Evolutionary conservation across 2,888 invertebrate species (phyloP), one percentile per base, ranked within the genome.

Genomic region (Adelognathus sp.): DNA sequence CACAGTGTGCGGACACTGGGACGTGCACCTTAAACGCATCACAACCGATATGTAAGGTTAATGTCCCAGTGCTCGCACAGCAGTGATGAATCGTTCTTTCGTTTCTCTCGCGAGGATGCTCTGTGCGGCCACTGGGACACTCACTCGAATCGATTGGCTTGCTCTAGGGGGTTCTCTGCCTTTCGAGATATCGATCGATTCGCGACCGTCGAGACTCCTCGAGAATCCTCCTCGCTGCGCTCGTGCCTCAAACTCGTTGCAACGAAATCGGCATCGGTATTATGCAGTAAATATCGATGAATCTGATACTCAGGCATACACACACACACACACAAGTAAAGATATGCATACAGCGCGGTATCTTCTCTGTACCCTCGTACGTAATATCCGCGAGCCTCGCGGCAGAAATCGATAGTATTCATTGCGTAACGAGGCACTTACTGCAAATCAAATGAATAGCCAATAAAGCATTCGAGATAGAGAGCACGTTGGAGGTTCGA

Each of bases 361-460:
- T n/a, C 50, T 50, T 21, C 50, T 9, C 21, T 50, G 50, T 14
- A 39, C 31, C 50, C 50, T n/a, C 50, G 24, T 50, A 50, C 50
- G 50, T 50, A 50, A 50, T 50, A 50, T n/a, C 50, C 24, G 21
- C 24, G 50, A 24, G 24, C 50, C 50, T 83, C 77, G 80, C 69
- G 82, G 83, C 82, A 82, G 85, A 83, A 87, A 87, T 82, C 86
- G 86, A 88, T 87, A 86, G 84, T 85, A 86, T 86, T 84, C 88
- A 84, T 87, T 85, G 86, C 87, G 87, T 87, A 86, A 88, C 87
- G 85, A 88, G 86, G 84, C 85, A 86, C 83, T 86, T 84, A 87
- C 84, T 81, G 86, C 85, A 84, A 84, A 86, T 86, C 88, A 86
- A 88, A 87, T 85, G 84, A 86, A 86, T 85, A 84, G 85, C 82